Conservation (phyloP, 2,113 vertebrate genomes). For the Recurvirostra avosetta region DNA sequence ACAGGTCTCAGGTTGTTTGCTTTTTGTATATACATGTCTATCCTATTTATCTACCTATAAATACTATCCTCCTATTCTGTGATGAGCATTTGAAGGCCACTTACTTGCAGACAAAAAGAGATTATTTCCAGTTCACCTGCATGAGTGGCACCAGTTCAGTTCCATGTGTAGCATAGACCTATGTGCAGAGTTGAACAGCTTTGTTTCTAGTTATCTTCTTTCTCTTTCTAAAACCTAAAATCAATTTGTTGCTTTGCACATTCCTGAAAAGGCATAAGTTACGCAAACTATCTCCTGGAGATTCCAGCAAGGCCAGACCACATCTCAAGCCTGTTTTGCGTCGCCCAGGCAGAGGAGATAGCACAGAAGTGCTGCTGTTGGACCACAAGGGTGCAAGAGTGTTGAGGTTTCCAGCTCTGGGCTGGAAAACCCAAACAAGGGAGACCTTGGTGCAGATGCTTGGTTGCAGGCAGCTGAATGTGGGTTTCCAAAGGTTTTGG, state of each 20-base stretch:
- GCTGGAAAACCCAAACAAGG: not conserved
- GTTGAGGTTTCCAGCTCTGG: not conserved
- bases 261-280: not conserved
- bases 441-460: not conserved
- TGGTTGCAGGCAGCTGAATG: not conserved
- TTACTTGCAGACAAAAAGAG: not conserved
- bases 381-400: not conserved
- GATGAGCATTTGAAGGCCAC: not conserved
- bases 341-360: not conserved
- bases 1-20: not conserved
- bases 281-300: not conserved
- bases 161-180: rapidly evolving
- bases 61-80: not conserved
- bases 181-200: not conserved
- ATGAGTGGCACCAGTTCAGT: not conserved
- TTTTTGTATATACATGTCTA: not conserved
- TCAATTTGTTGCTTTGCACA: not conserved
- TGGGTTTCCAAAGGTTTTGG: not conserved
- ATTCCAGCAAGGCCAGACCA: not conserved
- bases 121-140: not conserved
- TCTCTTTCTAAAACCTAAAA: not conserved
- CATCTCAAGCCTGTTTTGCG: not conserved
- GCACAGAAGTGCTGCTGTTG: rapidly evolving
- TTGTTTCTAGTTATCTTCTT: not conserved
- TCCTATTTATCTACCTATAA: not conserved